Base-by-base conservation (phyloP, 1,140 invertebrate species). In the Magallana ariakensis region DNA sequence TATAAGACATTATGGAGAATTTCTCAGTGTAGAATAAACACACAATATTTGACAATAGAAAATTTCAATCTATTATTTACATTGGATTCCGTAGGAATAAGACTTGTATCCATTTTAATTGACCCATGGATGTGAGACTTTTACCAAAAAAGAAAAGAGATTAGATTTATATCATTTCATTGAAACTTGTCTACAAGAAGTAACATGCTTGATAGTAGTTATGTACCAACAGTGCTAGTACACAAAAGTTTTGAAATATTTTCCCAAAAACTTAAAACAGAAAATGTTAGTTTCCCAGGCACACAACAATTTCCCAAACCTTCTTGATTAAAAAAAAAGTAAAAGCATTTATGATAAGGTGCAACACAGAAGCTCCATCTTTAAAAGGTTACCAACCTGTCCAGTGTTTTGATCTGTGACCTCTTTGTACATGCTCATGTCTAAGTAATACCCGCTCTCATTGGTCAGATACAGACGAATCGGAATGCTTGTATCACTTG, bases 371-470 rank as follows among this genome's bases (percentile, higher is more conserved):
- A n/a, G n/a, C n/a, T n/a, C n/a, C n/a, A n/a, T n/a, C n/a, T n/a
- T n/a, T 60, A 70, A 22, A 70, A 7, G 57, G 60, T 26, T 10
- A 70, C 62, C 22, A 94, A 97, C 97, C 92, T 97, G 96, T 87
- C 98, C 98, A 10, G 97, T 98, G 88, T 97, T 96, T 0, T 96
- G 95, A 94, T 99, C 98, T 0, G 97, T 97, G 4, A 98, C 96
- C 95, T 99, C 99, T 19, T 97, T 97, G 92, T 99, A 99, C 83
- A 99, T 96, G 92, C 97, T 97, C 84, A 99, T 97, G 94, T 99
- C 98, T 66, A 99, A 96, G 91, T 98, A 98, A 93, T 99, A 99
- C 0, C 99, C 99, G 88, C 97, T 99, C 90, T 99, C 98, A 94
- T 99, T 99, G 58, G 98, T 97, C 53, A 99, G 96, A 91, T 97